Evolutionary conservation across 2,888 invertebrate genomes (phyloP).

Genomic region (Nyleta sp.): DNA sequence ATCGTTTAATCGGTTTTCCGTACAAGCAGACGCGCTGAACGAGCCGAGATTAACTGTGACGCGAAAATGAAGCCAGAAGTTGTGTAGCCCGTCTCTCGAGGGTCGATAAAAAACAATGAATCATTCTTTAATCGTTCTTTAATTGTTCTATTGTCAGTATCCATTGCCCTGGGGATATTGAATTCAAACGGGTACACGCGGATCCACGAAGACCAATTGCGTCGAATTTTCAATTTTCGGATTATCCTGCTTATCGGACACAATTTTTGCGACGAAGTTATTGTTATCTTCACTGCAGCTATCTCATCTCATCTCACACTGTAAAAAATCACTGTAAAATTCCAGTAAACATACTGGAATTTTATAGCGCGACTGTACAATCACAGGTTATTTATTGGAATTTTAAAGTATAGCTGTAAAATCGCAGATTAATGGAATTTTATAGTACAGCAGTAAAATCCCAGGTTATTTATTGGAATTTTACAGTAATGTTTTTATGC

Average conservation of each 20-base stretch:
- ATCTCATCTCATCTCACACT: too few species aligned
- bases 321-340: too few species aligned
- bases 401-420: too few species aligned
- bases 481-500: too few species aligned
- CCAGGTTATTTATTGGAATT: too few species aligned
- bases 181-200: slow-evolving; percentile 26
- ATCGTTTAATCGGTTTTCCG: slow-evolving; percentile 42
- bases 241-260: slow-evolving; percentile 14
- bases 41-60: slow-evolving; percentile 43
- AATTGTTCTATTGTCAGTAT: slow-evolving; percentile 28
- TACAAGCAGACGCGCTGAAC: slow-evolving; percentile 19
- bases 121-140: slow-evolving; percentile 38
- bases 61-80: slow-evolving; percentile 41
- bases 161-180: slow-evolving; percentile 23
- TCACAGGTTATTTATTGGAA: too few species aligned
- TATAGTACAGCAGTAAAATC: too few species aligned
- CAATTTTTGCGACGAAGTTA: not conserved
- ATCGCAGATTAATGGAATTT: too few species aligned
- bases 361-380: too few species aligned
- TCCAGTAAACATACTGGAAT: too few species aligned
- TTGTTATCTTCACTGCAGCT: too few species aligned
- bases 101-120: slow-evolving; percentile 31
- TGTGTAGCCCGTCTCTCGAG: slow-evolving; percentile 19
- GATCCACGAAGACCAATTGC: slow-evolving; percentile 15
- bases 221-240: slow-evolving; percentile 25